These are phyloP conservation scores for Recurvirostra avosetta DNA, from an alignment of 2,113 vertebrate species.

Conservation along the genomic window DNA sequence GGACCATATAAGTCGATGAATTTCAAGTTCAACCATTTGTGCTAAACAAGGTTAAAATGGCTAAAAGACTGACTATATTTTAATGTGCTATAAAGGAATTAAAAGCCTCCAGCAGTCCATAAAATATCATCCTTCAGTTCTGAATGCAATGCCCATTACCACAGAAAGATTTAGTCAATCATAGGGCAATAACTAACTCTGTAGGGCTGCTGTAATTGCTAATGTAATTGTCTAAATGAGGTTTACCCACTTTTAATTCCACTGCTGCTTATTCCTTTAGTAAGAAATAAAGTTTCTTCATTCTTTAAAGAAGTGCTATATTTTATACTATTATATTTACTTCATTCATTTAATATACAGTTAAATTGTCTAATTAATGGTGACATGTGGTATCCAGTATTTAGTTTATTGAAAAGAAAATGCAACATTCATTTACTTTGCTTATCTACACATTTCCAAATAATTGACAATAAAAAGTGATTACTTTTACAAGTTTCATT, in stretches of 20 bases:
- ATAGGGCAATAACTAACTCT: constrained; percentile 31
- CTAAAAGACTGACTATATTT: constrained; percentile 68
- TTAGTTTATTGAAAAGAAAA: not conserved
- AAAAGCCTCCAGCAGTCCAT: constrained; percentile 66
- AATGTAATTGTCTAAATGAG: not conserved
- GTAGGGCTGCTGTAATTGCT: constrained; percentile 51
- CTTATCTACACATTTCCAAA: constrained; percentile 19
- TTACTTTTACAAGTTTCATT: not conserved
- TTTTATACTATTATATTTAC: constrained; percentile 38
- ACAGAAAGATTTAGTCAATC: constrained; percentile 59
- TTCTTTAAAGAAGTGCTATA: constrained; percentile 12
- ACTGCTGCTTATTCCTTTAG: not conserved
- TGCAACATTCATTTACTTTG: not conserved
- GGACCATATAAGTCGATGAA: constrained; percentile 62
- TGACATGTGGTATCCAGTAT: not conserved
- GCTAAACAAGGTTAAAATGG: constrained; percentile 78
- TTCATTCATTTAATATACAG: constrained; percentile 10
- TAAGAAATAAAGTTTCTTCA: not conserved
- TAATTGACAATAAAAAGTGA: not conserved
- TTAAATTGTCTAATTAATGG: constrained; percentile 38
- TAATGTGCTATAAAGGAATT: constrained; percentile 72
- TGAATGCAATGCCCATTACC: constrained; percentile 64
- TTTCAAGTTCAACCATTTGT: constrained; percentile 71
- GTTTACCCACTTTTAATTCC: not conserved
- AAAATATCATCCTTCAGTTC: constrained; percentile 63